These are phyloP conservation scores for Stichopus horrens DNA, from an alignment of 53 echinoderm and acorn worm genomes.

Conservation along the genomic window DNA sequence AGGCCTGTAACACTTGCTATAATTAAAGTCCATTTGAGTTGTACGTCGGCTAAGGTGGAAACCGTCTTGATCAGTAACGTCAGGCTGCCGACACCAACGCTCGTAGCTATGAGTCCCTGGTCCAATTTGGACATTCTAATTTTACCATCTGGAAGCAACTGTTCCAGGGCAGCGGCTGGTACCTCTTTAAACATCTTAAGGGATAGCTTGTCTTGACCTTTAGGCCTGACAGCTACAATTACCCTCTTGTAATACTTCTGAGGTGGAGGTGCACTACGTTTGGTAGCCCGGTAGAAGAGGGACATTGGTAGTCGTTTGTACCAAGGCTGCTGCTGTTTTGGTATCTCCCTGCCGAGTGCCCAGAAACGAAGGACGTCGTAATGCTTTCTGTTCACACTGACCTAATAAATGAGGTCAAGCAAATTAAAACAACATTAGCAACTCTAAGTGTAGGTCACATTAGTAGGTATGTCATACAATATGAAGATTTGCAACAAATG, in stretches of 20 bases:
- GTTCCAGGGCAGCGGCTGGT: conserved; percentile 84
- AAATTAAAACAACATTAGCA: not conserved
- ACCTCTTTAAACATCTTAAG: conserved; percentile 99
- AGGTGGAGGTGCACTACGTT: conserved; percentile 72
- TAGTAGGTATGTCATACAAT: no score
- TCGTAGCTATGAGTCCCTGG: conserved; percentile 71
- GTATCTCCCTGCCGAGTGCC: conserved; percentile 90
- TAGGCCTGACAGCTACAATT: conserved; percentile 91
- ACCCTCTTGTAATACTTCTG: conserved; percentile 90
- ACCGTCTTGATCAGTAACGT: conserved; percentile 79
- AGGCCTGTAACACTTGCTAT: conserved; percentile 73
- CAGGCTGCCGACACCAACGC: conserved; percentile 70
- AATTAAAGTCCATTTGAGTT: conserved; percentile 88
- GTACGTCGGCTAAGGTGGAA: conserved; percentile 77
- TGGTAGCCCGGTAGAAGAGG: conserved; percentile 71
- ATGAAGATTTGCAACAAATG: no score
- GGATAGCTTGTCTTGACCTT: conserved; percentile 81
- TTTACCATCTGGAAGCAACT: conserved; percentile 92
- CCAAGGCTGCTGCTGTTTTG: conserved; percentile 66
- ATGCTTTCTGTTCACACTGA: conserved; percentile 87
- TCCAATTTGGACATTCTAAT: conserved; percentile 91
- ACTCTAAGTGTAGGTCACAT: no score
- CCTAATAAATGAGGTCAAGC: conserved; percentile 55
- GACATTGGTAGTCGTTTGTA: conserved; percentile 60
- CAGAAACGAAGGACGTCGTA: conserved; percentile 90